phyloP scores from a whole-genome alignment of 2,888 invertebrate genomes.

The Polydesmus complanatus region DNA sequence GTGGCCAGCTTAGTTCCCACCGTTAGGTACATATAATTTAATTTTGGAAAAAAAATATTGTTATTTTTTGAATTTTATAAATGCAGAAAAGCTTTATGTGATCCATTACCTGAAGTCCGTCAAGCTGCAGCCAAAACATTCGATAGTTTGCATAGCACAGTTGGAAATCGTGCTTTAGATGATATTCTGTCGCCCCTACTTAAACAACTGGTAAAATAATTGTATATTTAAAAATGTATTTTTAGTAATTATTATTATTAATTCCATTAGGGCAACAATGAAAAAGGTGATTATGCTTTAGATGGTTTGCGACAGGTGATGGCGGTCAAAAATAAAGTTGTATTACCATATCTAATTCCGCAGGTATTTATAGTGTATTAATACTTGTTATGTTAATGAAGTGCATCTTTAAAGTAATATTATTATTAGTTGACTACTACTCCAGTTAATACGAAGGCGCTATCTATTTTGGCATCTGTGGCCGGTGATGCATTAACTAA shows the following conservation, averaged over 20 bases:
- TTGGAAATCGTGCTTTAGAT: slow-evolving; percentile 84
- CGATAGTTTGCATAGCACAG: slow-evolving; percentile 85
- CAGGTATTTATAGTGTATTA: slow-evolving; percentile 27
- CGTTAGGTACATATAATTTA: slow-evolving; percentile 43
- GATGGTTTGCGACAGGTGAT: slow-evolving; percentile 95
- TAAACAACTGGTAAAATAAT: slow-evolving; percentile 45
- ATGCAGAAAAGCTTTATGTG: slow-evolving; percentile 68
- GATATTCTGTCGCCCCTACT: slow-evolving; percentile 91
- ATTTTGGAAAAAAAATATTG: neutral
- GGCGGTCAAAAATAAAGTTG: slow-evolving; percentile 89
- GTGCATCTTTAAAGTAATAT: slow-evolving; percentile 27
- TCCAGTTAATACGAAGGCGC: slow-evolving; percentile 82
- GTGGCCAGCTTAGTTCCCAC: slow-evolving; percentile 81
- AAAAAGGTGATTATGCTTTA: slow-evolving; percentile 71
- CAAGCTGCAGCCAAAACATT: slow-evolving; percentile 93
- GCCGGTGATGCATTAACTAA: slow-evolving; percentile 84
- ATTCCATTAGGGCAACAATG: slow-evolving; percentile 49
- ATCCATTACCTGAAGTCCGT: slow-evolving; percentile 79
- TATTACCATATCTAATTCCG: slow-evolving; percentile 90
- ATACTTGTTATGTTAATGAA: neutral
- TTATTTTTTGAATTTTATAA: slow-evolving; percentile 4
- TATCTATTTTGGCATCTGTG: slow-evolving; percentile 85
- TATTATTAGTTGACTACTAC: slow-evolving; percentile 72
- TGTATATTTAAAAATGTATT: neutral
- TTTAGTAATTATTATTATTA: neutral